Evolutionary conservation across 2,888 invertebrate species (phyloP), one percentile per base, ranked within the genome.

Genomic region (Dasysyrphus albostriatus): DNA sequence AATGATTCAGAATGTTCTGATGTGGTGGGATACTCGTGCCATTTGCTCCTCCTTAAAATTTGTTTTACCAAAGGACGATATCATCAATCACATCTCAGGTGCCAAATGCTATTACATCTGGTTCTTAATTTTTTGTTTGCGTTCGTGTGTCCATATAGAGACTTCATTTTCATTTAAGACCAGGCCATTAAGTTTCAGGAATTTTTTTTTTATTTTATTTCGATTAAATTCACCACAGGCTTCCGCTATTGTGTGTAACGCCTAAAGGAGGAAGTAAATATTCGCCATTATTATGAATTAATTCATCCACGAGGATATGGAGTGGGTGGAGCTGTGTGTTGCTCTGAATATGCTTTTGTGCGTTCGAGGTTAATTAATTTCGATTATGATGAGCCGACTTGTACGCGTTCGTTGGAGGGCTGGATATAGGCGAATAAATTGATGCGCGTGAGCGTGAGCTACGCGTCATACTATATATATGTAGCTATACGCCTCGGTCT

Each of bases 61-160:
- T 8, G 6, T 16, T 47, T 1, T 19, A 19, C 49, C 16, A 19
- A n/a, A n/a, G 4, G 5, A 8, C 42, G 8, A 42, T 39, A 56
- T 65, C 79, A 79, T 79, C 73, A 79, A 79, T 79, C 79, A 79
- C 79, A 65, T 79, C 72, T 58, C 47, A 73, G 79, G 73, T 79
- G 79, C 65, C 73, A 79, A 79, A 65, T 42, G 63, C 42, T 65
- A 58, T 79, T 79, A 72, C 72, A 79, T 73, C 29, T 56, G 51
- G 9, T 39, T 49, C 61, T 42, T 51, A 24, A 5, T 61, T 47
- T 39, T 42, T 51, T 54, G 34, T 12, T 54, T 24, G 3, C 32
- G 32, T 6, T 34, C 4, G 12, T 39, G 24, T 24, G 24, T 10
- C 19, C 24, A 24, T 24, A 39, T 39, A 34, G 49, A 10, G 49